Conservation (phyloP, 2,888 invertebrate species). For the Lasius platythorax region DNA sequence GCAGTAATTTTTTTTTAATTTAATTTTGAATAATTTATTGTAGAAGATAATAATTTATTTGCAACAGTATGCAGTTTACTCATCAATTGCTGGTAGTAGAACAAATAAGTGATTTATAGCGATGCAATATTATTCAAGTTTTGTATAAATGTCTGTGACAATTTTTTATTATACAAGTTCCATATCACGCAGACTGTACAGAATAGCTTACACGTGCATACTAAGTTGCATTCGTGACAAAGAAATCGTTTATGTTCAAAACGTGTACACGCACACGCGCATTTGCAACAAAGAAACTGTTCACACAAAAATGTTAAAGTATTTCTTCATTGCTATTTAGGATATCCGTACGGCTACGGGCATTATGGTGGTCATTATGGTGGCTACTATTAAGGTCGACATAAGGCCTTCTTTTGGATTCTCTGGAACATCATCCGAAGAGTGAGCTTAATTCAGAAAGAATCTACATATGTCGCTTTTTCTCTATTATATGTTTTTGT, state of each 20-base stretch:
- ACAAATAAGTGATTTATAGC: not conserved
- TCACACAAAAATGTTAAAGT: slow-evolving; percentile 20
- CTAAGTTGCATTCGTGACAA: slow-evolving; percentile 22
- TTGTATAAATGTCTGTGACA: not conserved
- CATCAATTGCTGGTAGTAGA: not conserved
- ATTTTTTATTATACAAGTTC: slow-evolving; percentile 12
- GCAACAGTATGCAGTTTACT: not conserved
- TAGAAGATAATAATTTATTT: slow-evolving; percentile 8
- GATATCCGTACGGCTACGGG: slow-evolving; percentile 76
- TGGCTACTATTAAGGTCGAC: slow-evolving; percentile 59
- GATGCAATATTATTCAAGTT: not conserved
- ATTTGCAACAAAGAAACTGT: not conserved
- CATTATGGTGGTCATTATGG: slow-evolving; percentile 75
- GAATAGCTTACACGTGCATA: not conserved
- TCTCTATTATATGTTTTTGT: not conserved
- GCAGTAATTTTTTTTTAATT: not conserved
- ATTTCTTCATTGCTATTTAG: slow-evolving; percentile 65
- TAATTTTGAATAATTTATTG: not conserved
- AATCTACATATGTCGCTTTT: slow-evolving; percentile 8
- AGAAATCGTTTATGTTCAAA: slow-evolving; percentile 12
- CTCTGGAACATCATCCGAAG: slow-evolving; percentile 34
- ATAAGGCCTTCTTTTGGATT: slow-evolving; percentile 51
- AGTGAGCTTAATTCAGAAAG: slow-evolving; percentile 42
- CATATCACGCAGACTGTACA: slow-evolving; percentile 10
- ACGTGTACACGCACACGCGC: not conserved